Base-by-base conservation (phyloP, 2,113 vertebrate species). In the Mirza zaza region DNA sequence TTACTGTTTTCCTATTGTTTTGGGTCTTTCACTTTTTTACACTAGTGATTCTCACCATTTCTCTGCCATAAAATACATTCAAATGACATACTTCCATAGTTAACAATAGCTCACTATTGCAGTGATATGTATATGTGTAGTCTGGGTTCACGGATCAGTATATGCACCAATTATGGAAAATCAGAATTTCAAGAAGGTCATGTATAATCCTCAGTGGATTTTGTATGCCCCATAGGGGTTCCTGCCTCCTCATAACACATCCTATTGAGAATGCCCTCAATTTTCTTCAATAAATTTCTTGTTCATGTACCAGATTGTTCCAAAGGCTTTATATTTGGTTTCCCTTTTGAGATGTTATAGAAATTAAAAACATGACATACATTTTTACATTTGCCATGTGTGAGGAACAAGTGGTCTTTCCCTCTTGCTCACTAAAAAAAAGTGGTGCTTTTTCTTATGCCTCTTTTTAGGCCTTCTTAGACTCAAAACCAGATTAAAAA, bases 211-310 rank as follows among this genome's bases (percentile, higher is more conserved):
- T 61, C 81, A 90, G 36, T 70, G 17, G 6, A 50, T 93, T 86
- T 90, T 9, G 61, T 48, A 68, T 90, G 68, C 23, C 68, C 48
- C 23, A 17, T 89, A 81, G 13, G 88, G 67, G 5, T 11, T 75
- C 17, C 8, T 86, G 21, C 39, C 59, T 75, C 39, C 18, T 71
- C 42, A 57, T 11, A 90, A 70, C 42, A 81, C 36, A 76, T 50
- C 23, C 36, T 75, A 93, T 32, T 91, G 77, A 94, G 55, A 91
- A 79, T n/a, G 39, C 27, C 36, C 29, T 75, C 14, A 70, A 61
- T 87, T 97, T 87, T 65, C 50, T 77, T 80, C 70, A 94, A 34
- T 59, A 67, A 11, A 18, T 27, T 94, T 84, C 50, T 91, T 63
- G 10, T 55, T 95, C 48, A 39, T 42, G 10, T 85, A 67, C 10